Conservation (phyloP, 2,888 invertebrate species). For the Psococerastis gibbosa region DNA sequence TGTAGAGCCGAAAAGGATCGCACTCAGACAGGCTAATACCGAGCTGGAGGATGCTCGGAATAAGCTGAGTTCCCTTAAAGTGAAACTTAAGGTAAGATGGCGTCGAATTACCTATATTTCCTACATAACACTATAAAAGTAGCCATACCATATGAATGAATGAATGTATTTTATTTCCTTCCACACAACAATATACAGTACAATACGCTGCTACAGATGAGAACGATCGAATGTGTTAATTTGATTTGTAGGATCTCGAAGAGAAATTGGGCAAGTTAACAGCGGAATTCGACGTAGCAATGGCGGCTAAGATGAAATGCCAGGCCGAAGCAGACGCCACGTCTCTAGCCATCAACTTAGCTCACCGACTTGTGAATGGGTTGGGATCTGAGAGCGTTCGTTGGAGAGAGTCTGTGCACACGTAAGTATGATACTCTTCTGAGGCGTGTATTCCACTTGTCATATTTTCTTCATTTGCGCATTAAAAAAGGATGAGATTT, state of each 20-base stretch:
- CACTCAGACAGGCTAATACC: slow-evolving; percentile 66
- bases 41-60: slow-evolving; percentile 66
- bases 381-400: slow-evolving; percentile 79
- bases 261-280: slow-evolving; percentile 54
- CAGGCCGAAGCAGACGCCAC: slow-evolving; percentile 87
- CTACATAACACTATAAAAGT: slow-evolving; percentile 1
- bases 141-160: not conserved
- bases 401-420: slow-evolving; percentile 49
- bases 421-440: slow-evolving; percentile 24
- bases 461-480: too few relatives aligned
- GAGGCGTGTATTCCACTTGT: too few relatives aligned
- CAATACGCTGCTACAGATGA: too few relatives aligned
- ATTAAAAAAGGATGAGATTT: too few relatives aligned
- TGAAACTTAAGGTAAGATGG: slow-evolving; percentile 36
- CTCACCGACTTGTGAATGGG: slow-evolving; percentile 81
- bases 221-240: too few relatives aligned
- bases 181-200: too few relatives aligned
- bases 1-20: slow-evolving; percentile 79
- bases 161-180: too few relatives aligned
- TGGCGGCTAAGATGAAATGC: slow-evolving; percentile 70
- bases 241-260: slow-evolving; percentile 52
- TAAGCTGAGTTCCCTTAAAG: slow-evolving; percentile 56
- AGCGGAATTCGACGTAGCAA: slow-evolving; percentile 69
- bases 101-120: slow-evolving; percentile 4
- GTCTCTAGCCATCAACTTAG: slow-evolving; percentile 70